Evolutionary conservation across 2,797 vertebrate species (phyloP).

Genomic region (Betta splendens): DNA sequence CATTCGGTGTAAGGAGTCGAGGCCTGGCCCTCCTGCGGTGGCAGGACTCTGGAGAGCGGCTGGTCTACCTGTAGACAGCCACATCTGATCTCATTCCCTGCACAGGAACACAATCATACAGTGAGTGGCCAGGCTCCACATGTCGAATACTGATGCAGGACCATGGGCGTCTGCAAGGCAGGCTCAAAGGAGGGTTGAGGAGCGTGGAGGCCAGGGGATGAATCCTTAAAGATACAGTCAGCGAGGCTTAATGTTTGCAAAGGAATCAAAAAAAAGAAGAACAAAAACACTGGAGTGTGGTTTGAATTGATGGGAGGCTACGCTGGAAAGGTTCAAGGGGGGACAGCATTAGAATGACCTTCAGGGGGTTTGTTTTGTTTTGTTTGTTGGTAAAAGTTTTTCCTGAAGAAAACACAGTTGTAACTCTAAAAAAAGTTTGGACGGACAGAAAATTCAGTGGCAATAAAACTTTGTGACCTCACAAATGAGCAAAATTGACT

Average conservation of each 20-base stretch:
- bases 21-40: conserved; percentile 28
- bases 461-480: neutral
- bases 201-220: conserved; percentile 43
- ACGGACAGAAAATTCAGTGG: neutral
- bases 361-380: conserved; percentile 7
- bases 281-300: neutral
- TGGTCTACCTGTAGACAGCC: conserved; percentile 59
- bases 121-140: conserved; percentile 26
- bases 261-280: conserved; percentile 14
- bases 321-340: conserved; percentile 10
- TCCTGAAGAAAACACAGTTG: neutral
- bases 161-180: conserved; percentile 29
- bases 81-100: conserved; percentile 66
- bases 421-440: conserved; percentile 15
- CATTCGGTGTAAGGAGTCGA: conserved; percentile 19
- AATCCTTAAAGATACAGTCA: conserved; percentile 53
- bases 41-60: conserved; percentile 47
- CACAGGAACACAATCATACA: conserved; percentile 65
- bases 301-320: conserved; percentile 1
- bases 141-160: conserved; percentile 67
- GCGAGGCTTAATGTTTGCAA: conserved; percentile 11
- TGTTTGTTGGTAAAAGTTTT: conserved; percentile 28
- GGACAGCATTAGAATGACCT: conserved; percentile 18
- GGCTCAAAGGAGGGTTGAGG: conserved; percentile 29
- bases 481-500: too few species aligned